Conservation (phyloP, 2,888 invertebrate genomes). For the Monochamus alternatus region DNA sequence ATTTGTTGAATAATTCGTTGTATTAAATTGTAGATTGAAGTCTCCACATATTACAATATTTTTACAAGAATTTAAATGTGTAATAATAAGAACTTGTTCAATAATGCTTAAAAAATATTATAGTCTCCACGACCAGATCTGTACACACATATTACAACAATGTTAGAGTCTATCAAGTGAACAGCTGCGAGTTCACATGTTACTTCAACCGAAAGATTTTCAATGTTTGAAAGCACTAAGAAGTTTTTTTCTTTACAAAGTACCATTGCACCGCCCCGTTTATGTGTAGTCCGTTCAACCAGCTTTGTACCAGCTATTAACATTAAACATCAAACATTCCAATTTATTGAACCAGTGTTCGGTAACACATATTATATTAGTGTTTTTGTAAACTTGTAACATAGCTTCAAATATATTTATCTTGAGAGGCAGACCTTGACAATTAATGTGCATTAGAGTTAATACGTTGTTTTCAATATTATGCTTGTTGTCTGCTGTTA, state of each 20-base stretch:
- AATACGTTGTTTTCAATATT: not conserved
- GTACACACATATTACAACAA: not conserved
- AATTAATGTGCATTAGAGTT: not conserved
- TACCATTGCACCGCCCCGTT: not conserved
- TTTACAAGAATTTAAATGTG: not conserved
- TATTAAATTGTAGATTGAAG: not conserved
- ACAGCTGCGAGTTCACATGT: not conserved
- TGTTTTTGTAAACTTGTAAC: not conserved
- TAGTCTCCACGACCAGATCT: not conserved
- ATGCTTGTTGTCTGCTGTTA: too few species aligned
- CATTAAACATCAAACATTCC: not conserved
- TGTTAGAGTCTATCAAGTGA: not conserved
- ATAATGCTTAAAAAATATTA: not conserved
- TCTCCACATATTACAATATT: not conserved
- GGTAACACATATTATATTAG: not conserved
- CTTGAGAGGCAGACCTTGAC: too few species aligned
- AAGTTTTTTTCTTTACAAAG: not conserved
- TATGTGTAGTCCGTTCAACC: not conserved
- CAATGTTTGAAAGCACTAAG: not conserved
- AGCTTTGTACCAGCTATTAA: not conserved
- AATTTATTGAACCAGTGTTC: not conserved
- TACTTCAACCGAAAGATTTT: not conserved
- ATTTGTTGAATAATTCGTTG: not conserved
- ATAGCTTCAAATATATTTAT: too few species aligned
- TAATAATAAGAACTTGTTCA: not conserved